phyloP scores from a whole-genome alignment of 92 coral and sea anemone genomes.

The Blastomussa wellsi region DNA sequence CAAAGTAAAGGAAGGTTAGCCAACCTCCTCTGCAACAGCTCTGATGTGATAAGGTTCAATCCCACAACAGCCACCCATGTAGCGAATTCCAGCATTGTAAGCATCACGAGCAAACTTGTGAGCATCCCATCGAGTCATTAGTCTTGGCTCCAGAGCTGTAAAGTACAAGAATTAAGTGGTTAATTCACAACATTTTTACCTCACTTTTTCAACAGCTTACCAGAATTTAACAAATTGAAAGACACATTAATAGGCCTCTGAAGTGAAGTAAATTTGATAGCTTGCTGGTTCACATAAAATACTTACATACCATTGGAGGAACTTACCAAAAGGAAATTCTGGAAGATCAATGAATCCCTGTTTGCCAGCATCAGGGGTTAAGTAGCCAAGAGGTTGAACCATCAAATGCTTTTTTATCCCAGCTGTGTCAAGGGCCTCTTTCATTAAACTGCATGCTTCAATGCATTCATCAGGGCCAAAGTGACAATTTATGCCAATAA shows the following conservation, averaged over 20 bases:
- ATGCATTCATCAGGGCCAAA: slow-evolving; percentile 83
- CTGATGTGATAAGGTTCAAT: slow-evolving; percentile 94
- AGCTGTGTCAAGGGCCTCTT: slow-evolving; percentile 88
- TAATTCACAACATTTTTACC: neutral
- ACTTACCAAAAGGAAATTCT: slow-evolving; percentile 96
- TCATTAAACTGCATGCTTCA: slow-evolving; percentile 84
- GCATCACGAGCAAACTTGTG: slow-evolving; percentile 96
- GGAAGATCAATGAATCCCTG: slow-evolving; percentile 99
- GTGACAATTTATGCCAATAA: slow-evolving; percentile 93
- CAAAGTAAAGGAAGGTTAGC: neutral
- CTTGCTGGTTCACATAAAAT: no score
- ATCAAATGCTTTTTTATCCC: slow-evolving; percentile 89
- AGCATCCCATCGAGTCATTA: slow-evolving; percentile 92
- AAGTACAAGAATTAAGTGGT: neutral
- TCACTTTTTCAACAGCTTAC: neutral
- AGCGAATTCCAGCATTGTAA: slow-evolving; percentile 86
- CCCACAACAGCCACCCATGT: slow-evolving; percentile 99
- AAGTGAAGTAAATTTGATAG: no score
- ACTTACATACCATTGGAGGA: no score
- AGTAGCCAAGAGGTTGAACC: slow-evolving; percentile 89
- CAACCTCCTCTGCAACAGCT: slow-evolving; percentile 91
- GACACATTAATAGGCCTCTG: no score
- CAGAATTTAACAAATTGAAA: no score
- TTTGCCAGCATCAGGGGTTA: slow-evolving; percentile 89
- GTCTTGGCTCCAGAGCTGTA: slow-evolving; percentile 92